Evolutionary conservation across 2,113 vertebrate genomes (phyloP), one percentile per base, ranked within the genome.

Genomic region (Chauna torquata): DNA sequence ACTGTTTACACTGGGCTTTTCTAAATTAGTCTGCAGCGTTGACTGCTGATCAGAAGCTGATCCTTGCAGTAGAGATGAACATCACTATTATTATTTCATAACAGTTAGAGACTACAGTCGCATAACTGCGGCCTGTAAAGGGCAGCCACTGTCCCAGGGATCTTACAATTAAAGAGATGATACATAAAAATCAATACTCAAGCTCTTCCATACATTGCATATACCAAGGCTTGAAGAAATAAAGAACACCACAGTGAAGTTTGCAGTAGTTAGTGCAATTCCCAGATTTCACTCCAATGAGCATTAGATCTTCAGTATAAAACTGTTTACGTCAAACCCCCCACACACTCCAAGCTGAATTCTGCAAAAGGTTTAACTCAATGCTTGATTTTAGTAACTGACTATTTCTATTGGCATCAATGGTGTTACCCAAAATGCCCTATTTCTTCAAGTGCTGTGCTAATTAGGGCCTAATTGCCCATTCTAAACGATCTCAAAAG

Each of bases 401-500:
- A 61, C 52, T 65, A 36, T 47, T 90, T 62, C 70, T 61, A 38
- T 3, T 76, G 66, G 52, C 44, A 90, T 71, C 79, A 61, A 5
- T 58, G n/a, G 14, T 38, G 23, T 59, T 54, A 76, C 45, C 34
- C 34, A 57, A 84, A 83, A 17, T 28, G 36, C 75, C 40, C 65
- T 42, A 9, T 40, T 90, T 90, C 70, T 90, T 10, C 57, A 87
- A 84, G 16, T 25, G 16, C 55, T 84, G 72, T 50, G 40, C 81
- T 97, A 94, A 94, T 92, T 84, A 59, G 32, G 45, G 58, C 17
- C 83, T 86, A 89, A 80, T 58, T 95, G 83, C 62, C 84, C 19
- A 76, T 96, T 88, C 69, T 74, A 93, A 65, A 59, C 24, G 4
- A 96, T 90, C 80, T 93, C 76, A 66, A 92, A 64, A 96, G 78